Evolutionary conservation across 2,113 vertebrate species (phyloP), one percentile per base, ranked within the genome.

Genomic region (Clinocottus analis): DNA sequence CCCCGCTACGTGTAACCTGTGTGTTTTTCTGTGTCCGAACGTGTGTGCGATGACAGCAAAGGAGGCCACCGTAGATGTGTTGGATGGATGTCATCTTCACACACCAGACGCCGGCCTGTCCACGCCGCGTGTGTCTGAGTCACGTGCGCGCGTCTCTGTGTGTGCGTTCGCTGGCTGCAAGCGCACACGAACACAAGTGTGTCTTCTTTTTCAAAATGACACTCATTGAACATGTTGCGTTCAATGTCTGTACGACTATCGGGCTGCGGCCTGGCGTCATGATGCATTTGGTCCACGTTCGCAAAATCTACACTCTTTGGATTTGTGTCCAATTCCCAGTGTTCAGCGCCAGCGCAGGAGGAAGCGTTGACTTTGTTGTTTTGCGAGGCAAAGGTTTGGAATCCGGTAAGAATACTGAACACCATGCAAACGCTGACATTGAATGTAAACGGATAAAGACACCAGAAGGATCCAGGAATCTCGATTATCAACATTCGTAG

Each of bases 51-150:
- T 49, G 49, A 66, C 17, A 71, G 8, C 9, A 45, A 60, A 60
- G 62, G 67, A 71, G 84, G 71, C 63, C 66, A 65, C 77, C 72
- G 59, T 49, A 72, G 43, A 72, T 65, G 70, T 82, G 60, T 37
- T 60, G 63, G 78, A 87, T 86, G 67, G 55, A 86, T 77, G 79
- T 82, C 83, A 83, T 90, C 68, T 87, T 61, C 75, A 33, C 71
- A 72, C 69, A 63, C 25, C 74, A 74, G 64, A 79, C 82, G 81
- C n/a, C 37, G 31, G 25, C 71, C 56, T 83, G 62, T 68, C 59
- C 72, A 62, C 55, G 37, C 31, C 72, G 49, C 72, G 49, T 61
- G 65, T 58, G 67, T 60, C 27, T 72, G 70, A 55, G 35, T 62
- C 58, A 25, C 66, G 35, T 68, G 73, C 29, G 31, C 35, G 70